Percentiles rank a stretch among this genome's conserved stretches.
phyloP scores from a whole-genome alignment of 2,888 invertebrate species.

The Microplitis manilae region DNA sequence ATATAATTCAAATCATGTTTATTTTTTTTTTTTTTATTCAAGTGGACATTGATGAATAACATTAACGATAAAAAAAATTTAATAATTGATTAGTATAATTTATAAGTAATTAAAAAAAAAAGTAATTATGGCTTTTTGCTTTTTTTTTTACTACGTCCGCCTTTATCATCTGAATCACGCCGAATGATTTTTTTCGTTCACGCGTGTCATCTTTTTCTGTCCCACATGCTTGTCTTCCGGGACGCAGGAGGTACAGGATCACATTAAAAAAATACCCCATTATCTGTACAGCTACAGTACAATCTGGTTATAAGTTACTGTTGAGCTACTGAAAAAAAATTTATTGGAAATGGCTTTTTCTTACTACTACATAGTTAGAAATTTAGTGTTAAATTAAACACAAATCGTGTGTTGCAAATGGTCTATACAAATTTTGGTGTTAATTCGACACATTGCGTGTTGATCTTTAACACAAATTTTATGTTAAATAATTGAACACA shows the following conservation, averaged over 20 bases:
- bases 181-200: constrained; percentile 58
- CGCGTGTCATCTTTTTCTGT: constrained; percentile 65
- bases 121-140: constrained; percentile 42
- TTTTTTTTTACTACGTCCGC: constrained; percentile 44
- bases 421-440: no score
- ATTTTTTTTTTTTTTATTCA: background rate
- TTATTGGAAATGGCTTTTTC: no score
- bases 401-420: no score
- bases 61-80: background rate
- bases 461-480: no score
- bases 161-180: constrained; percentile 44
- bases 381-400: no score
- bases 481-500: no score
- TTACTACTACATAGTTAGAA: no score
- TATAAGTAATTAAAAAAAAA: background rate
- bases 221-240: constrained; percentile 69
- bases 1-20: background rate
- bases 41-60: background rate
- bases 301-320: no score
- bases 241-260: constrained; percentile 68
- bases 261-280: constrained; percentile 46
- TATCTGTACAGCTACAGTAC: constrained; percentile 23
- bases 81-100: background rate
- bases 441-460: no score
- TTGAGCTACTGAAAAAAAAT: background rate